Evolutionary conservation across 2,888 invertebrate species (phyloP), one percentile per base, ranked within the genome.

Genomic region (Ormyrus rosae): DNA sequence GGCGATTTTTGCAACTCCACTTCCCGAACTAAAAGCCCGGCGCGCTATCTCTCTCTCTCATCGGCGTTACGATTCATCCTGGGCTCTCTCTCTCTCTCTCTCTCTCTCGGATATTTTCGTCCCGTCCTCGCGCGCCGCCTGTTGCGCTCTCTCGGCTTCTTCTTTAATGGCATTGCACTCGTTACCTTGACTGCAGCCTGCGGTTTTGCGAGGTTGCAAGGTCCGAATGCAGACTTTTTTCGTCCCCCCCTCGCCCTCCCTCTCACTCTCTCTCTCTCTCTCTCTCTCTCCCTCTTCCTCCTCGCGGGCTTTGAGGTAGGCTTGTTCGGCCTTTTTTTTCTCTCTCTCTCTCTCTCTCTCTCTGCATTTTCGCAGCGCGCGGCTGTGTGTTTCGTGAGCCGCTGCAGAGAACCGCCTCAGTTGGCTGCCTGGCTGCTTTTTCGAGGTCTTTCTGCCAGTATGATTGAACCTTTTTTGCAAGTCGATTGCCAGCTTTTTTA

Each of bases 111-210:
- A 77, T 70, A 81, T 81, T 78, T 81, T 78, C 67, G 77, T 71
- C 65, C 13, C 78, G 81, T 73, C 78, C 65, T 71, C 70, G 71
- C 48, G 19, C 19, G 55, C 70, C 46, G 67, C 75, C 70, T 60
- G 77, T 70, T 74, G 81, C 81, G 70, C 74, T 51, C 58, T 11
- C 58, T 64, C 67, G 68, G 76, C 65, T 72, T 71, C 81, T 80
- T 80, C 80, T 80, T 78, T 74, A 76, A 82, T 81, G 82, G 81
- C 82, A 81, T 82, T 82, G 81, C 82, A 81, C 82, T 82, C 82
- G 82, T 82, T 80, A 78, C 82, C 82, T 82, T 82, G 81, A 82
- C 82, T 80, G 80, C 71, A 79, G 61, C 79, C 80, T 80, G 82
- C 80, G 82, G 78, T 82, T 82, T 82, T 68, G 78, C 71, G 68